phyloP scores from a whole-genome alignment of 2,888 invertebrate species.

The Megalurothrips usitatus region DNA sequence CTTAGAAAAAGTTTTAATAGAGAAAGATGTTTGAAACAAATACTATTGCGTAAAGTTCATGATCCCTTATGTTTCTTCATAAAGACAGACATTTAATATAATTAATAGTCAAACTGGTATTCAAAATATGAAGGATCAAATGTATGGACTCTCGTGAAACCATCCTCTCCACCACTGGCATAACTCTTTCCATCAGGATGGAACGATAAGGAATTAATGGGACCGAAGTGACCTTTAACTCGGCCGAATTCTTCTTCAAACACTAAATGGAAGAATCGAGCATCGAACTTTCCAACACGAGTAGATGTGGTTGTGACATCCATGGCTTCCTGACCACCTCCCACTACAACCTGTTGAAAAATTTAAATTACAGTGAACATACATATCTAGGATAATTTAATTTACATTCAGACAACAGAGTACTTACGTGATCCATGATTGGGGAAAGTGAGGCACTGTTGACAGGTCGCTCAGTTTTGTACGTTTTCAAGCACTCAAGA shows the following conservation, averaged over 20 bases:
- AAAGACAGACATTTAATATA: neutral
- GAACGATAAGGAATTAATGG: slow-evolving; percentile 96
- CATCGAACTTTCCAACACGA: slow-evolving; percentile 94
- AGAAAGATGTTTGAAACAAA: slow-evolving; percentile 2
- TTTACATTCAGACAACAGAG: slow-evolving; percentile 9
- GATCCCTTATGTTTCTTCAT: neutral
- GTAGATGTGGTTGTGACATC: slow-evolving; percentile 95
- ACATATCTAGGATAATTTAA: slow-evolving; percentile 12
- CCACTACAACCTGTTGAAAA: slow-evolving; percentile 68
- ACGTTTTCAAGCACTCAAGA: slow-evolving; percentile 83
- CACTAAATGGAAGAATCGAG: slow-evolving; percentile 86
- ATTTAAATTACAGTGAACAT: neutral
- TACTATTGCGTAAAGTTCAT: neutral
- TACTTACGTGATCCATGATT: slow-evolving; percentile 79
- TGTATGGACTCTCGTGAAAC: slow-evolving; percentile 91
- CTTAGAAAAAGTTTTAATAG: neutral
- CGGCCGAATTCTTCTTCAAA: slow-evolving; percentile 96
- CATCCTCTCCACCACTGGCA: slow-evolving; percentile 97
- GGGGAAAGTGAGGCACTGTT: slow-evolving; percentile 98
- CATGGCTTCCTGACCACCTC: slow-evolving; percentile 99
- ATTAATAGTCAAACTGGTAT: slow-evolving; percentile 82
- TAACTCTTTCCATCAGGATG: slow-evolving; percentile 97
- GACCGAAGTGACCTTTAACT: slow-evolving; percentile 99
- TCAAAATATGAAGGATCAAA: slow-evolving; percentile 97
- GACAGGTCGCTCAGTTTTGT: slow-evolving; percentile 95